Evolutionary conservation across 2,797 vertebrate genomes (phyloP).

Genomic region (Cuniculus paca): DNA sequence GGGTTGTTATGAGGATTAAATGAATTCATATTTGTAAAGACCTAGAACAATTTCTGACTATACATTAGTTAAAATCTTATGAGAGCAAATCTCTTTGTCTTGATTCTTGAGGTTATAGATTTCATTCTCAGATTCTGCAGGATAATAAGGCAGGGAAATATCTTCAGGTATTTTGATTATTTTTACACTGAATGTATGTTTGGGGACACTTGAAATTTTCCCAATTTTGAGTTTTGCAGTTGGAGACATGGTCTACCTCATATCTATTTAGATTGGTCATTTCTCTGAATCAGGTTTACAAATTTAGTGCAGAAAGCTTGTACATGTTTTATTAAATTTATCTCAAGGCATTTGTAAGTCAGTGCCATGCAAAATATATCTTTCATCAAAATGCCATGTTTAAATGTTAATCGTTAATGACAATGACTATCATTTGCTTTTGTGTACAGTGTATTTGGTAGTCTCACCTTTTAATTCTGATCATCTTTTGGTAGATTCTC

Average conservation of each 20-base stretch:
- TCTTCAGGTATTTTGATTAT: not conserved
- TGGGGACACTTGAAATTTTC: not conserved
- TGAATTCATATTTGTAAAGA: not conserved
- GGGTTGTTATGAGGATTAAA: no score
- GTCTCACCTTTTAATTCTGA: not conserved
- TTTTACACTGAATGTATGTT: not conserved
- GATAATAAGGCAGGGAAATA: not conserved
- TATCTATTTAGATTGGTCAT: not conserved
- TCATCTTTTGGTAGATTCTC: not conserved
- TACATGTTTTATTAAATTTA: not conserved
- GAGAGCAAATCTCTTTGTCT: not conserved
- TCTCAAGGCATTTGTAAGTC: not conserved
- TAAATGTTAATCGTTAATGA: not conserved
- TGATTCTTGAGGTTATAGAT: not conserved
- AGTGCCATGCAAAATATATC: not conserved
- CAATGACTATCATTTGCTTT: constrained; percentile 27
- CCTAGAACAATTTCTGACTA: not conserved
- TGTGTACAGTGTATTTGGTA: not conserved
- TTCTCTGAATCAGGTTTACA: not conserved
- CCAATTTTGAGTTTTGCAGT: not conserved
- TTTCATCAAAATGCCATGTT: not conserved
- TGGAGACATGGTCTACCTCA: not conserved
- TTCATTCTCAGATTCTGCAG: not conserved
- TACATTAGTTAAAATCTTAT: not conserved
- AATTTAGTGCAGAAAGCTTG: not conserved